Percentiles rank a stretch among this genome's conserved stretches.
These are phyloP conservation scores for Mesocricetus auratus DNA, from an alignment of 2,113 vertebrate species.

Conservation along the genomic window DNA sequence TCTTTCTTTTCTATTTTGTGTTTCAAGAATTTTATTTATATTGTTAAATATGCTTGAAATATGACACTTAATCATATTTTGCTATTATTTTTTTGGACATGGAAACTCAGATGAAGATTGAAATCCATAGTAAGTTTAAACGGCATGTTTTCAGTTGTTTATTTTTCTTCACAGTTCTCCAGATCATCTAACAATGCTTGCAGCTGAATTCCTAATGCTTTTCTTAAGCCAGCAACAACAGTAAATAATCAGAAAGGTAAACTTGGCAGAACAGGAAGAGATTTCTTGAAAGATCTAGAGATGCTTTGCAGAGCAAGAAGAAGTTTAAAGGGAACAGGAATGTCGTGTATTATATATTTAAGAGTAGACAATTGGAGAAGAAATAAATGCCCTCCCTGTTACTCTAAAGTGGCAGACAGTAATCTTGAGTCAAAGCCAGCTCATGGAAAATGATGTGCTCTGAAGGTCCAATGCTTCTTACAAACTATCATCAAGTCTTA, in stretches of 20 bases:
- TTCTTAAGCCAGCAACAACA: background rate
- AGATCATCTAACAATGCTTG: background rate
- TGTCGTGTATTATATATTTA: background rate
- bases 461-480: background rate
- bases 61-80: background rate
- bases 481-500: background rate
- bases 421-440: conserved; percentile 17
- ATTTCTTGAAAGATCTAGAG: background rate
- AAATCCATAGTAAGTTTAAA: background rate
- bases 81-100: background rate
- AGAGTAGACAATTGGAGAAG: background rate
- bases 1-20: background rate
- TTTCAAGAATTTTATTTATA: background rate
- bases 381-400: background rate
- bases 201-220: background rate
- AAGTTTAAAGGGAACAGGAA: background rate
- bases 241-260: background rate
- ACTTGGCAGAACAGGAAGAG: background rate
- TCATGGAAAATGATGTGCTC: background rate
- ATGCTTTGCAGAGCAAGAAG: background rate
- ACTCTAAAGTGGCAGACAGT: background rate
- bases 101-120: background rate
- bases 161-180: background rate
- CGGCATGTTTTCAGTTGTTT: background rate
- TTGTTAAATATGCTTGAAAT: conserved; percentile 22